Evolutionary conservation across 2,797 vertebrate species (phyloP).

Genomic region (Artibeus jamaicensis): DNA sequence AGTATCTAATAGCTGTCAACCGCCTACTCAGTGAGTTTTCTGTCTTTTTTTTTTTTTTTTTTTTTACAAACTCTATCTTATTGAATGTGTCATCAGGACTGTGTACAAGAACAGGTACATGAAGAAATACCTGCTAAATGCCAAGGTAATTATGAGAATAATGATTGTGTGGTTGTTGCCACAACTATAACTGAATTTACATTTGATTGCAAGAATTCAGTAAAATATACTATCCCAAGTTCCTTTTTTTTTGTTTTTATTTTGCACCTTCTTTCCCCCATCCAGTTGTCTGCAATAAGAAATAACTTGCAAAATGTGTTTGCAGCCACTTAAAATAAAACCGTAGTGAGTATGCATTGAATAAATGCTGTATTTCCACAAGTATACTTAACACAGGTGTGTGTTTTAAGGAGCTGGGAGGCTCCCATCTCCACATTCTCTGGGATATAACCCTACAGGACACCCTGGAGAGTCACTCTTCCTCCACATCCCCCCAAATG

Average conservation of each 20-base stretch:
- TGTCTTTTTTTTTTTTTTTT: background rate
- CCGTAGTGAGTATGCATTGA: background rate
- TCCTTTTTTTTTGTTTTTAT: background rate
- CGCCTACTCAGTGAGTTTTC: background rate
- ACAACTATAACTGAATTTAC: conserved; percentile 2
- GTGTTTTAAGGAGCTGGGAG: background rate
- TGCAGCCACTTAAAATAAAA: background rate
- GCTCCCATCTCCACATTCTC: background rate
- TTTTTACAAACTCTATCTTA: background rate
- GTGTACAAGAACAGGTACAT: conserved; percentile 7
- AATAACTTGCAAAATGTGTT: conserved; percentile 24
- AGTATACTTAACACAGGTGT: background rate
- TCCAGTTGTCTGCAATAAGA: background rate
- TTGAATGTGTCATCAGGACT: conserved; percentile 14
- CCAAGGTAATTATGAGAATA: conserved; percentile 4
- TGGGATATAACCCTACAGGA: background rate
- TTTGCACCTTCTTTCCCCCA: background rate
- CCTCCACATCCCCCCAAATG: background rate
- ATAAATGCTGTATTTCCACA: background rate
- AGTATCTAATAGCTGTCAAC: background rate
- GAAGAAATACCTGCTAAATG: conserved; percentile 33
- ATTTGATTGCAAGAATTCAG: conserved; percentile 13
- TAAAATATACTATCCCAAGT: background rate
- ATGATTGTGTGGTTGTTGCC: background rate
- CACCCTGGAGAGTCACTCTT: background rate